Evolutionary conservation across 2,888 invertebrate genomes (phyloP).

Genomic region (Pheosia gnoma): DNA sequence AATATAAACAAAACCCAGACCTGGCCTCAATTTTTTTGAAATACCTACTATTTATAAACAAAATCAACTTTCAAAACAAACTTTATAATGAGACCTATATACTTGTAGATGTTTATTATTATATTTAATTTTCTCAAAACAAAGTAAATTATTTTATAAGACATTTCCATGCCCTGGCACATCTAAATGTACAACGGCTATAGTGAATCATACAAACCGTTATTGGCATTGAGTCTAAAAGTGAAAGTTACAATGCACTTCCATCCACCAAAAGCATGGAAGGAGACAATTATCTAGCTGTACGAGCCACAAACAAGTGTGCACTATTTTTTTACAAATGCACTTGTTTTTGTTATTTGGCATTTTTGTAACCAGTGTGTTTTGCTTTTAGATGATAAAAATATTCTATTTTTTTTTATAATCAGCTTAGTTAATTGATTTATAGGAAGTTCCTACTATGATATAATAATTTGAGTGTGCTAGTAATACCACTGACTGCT

Average conservation of each 20-base stretch:
- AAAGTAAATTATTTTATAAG: constrained; percentile 3
- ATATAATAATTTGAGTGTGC: neutral
- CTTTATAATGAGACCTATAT: no score
- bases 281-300: constrained; percentile 57
- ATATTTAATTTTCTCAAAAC: neutral
- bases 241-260: constrained; percentile 77
- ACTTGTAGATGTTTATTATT: neutral
- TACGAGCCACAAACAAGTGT: constrained; percentile 17
- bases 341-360: neutral
- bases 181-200: constrained; percentile 43
- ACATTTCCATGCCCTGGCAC: constrained; percentile 16
- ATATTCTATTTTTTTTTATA: neutral
- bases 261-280: constrained; percentile 64
- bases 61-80: no score
- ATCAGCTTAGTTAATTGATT: neutral
- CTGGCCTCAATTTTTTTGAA: no score
- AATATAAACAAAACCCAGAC: no score
- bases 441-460: neutral
- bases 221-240: constrained; percentile 80
- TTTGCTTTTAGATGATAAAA: no score
- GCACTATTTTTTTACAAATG: constrained; percentile 1
- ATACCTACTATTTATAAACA: no score
- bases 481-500: neutral
- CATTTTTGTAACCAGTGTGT: neutral
- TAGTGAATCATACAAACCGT: constrained; percentile 74